Base-by-base conservation (phyloP, 2,797 vertebrate genomes). In the Catamblyrhynchus diadema region DNA sequence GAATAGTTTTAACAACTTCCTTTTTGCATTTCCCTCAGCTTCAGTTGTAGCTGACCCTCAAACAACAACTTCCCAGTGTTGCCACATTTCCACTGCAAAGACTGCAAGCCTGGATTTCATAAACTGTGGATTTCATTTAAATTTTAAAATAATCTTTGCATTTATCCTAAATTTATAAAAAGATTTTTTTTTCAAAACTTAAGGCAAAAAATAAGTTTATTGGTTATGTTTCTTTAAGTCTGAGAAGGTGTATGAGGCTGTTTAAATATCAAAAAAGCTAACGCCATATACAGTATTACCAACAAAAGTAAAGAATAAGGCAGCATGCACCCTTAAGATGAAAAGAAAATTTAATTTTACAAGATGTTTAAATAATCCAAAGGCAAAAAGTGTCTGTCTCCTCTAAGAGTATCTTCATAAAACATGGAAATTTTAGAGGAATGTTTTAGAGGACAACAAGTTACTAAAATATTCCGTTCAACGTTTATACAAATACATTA, bases 251-350 rank as follows among this genome's bases (percentile, higher is more conserved):
- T 95, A 88, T 14, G 75, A 95, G 78, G 41, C 73, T 91, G 84
- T 92, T 96, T 83, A 93, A 94, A 89, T 94, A 95, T 93, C 61
- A 96, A 94, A 96, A 95, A 94, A 88, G 51, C 84, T 95, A 94
- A 87, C 0, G 2, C n/a, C 95, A 97, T 95, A 96, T 95, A 97
- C 81, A 96, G 79, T 94, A 96, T 94, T 96, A 93, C 51, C 89
- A 93, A 96, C 42, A 88, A 96, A 97, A 97, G 53, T 96, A 97
- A 97, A 96, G 97, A 97, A 97, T 97, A 98, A 97, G 97, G 94
- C 97, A 98, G 94, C 98, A 99, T 98, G 98, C 98, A 97, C 97
- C 98, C 97, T 98, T 98, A 98, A 97, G 95, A 98, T 96, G 95
- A 98, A 78, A 98, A 97, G 98, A 90, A 98, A 98, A 97, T 97